These are phyloP conservation scores for Falcunculus frontatus DNA, from an alignment of 2,113 vertebrate species.

Conservation along the genomic window DNA sequence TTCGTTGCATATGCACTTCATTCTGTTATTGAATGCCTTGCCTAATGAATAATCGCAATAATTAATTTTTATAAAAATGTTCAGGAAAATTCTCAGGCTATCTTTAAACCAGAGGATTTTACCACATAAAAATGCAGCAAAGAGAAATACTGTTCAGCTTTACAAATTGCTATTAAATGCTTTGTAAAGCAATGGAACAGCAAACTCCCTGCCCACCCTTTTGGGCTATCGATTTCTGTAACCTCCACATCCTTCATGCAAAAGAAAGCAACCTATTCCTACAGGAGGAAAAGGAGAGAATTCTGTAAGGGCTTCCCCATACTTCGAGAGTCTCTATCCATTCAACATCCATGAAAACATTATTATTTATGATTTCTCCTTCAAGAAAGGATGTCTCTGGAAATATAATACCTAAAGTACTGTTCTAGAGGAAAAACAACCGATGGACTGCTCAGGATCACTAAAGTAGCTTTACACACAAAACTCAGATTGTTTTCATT, in stretches of 20 bases:
- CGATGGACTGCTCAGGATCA: background rate
- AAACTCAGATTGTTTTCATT: background rate
- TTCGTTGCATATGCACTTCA: background rate
- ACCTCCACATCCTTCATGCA: background rate
- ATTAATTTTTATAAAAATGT: constrained; percentile 22
- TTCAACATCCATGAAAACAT: background rate
- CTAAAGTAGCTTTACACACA: background rate
- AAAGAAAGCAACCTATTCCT: background rate
- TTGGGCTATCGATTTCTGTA: background rate
- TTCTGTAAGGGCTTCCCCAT: background rate
- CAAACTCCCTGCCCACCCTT: background rate
- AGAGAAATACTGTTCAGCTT: background rate
- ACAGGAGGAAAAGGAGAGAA: background rate
- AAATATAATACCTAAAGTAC: background rate
- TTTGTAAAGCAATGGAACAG: background rate
- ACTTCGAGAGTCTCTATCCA: background rate
- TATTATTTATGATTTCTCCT: background rate
- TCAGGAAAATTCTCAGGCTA: background rate
- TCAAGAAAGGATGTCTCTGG: background rate
- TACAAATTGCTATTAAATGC: background rate
- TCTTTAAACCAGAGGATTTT: background rate
- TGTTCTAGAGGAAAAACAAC: background rate
- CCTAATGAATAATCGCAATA: constrained; percentile 18
- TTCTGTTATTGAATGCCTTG: background rate
- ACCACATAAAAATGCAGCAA: background rate